Evolutionary conservation across 1,140 invertebrate species (phyloP).

Genomic region (Drosophila guanche): DNA sequence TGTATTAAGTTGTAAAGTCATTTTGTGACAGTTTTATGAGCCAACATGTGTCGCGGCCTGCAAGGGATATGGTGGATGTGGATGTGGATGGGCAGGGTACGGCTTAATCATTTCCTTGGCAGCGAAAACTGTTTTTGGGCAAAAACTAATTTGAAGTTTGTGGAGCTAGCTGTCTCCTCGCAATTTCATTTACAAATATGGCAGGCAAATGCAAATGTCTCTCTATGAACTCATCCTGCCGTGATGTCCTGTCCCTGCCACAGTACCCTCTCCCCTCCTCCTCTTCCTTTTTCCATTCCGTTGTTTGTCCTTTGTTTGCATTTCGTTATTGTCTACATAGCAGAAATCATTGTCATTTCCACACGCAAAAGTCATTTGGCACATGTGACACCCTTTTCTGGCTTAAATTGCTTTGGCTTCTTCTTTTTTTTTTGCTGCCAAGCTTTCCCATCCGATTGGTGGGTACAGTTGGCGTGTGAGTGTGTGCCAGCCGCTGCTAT

Average conservation of each 20-base stretch:
- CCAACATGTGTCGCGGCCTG: constrained; percentile 56
- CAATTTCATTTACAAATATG: constrained; percentile 80
- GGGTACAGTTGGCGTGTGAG: neutral
- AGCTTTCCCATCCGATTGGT: constrained; percentile 4
- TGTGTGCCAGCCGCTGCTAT: constrained; percentile 50
- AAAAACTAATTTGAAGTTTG: constrained; percentile 78
- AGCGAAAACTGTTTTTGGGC: constrained; percentile 57
- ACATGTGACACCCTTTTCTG: constrained; percentile 81
- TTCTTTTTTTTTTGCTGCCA: constrained; percentile 20
- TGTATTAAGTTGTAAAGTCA: constrained; percentile 82
- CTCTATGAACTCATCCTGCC: constrained; percentile 71
- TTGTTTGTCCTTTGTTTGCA: constrained; percentile 71
- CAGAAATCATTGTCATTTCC: constrained; percentile 82
- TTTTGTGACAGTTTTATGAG: constrained; percentile 79
- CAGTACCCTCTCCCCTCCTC: neutral
- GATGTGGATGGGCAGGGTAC: neutral
- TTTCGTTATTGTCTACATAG: constrained; percentile 79
- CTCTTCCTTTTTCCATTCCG: neutral
- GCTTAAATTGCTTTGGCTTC: constrained; percentile 76
- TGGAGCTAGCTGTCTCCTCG: constrained; percentile 28
- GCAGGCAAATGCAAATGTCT: constrained; percentile 80
- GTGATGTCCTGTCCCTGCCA: constrained; percentile 42
- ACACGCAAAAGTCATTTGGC: constrained; percentile 82
- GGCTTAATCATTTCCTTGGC: constrained; percentile 71
- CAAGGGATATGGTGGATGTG: constrained; percentile 12